Conservation (phyloP, 2,797 vertebrate species). For the Lagorchestes hirsutus region DNA sequence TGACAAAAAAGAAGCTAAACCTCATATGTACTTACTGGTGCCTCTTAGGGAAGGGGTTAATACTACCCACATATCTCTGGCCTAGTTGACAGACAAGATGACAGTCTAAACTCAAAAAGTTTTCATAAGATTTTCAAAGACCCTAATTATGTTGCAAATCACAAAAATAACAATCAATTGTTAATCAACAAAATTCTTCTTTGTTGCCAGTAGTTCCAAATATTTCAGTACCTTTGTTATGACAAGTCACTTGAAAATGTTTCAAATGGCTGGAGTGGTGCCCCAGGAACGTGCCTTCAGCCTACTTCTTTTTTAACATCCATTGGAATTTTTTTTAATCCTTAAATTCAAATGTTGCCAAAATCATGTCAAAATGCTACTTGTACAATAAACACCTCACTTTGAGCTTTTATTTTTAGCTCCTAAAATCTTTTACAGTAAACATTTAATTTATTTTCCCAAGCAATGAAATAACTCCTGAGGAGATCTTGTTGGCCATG, state of each 20-base stretch:
- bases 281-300: not conserved
- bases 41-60: not conserved
- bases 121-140: not conserved
- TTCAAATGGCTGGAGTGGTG: not conserved
- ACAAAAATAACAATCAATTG: conserved; percentile 9
- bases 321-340: conserved; percentile 10
- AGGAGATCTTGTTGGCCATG: not conserved
- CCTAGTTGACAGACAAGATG: not conserved
- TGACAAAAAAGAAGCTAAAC: not conserved
- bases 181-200: not conserved
- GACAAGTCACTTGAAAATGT: not conserved
- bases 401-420: not conserved
- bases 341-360: not conserved
- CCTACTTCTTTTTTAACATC: not conserved
- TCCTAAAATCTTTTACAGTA: not conserved
- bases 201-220: not conserved
- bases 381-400: conserved; percentile 12
- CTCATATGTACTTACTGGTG: not conserved
- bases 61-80: not conserved
- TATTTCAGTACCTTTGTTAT: conserved; percentile 7
- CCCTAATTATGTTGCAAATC: not conserved
- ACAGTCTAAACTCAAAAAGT: not conserved
- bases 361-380: not conserved
- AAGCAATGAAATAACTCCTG: not conserved
- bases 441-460: conserved; percentile 11